Percentiles rank a stretch among this genome's conserved stretches.
Evolutionary conservation across 2,113 vertebrate species (phyloP).

Genomic region (Semnornis frantzii): DNA sequence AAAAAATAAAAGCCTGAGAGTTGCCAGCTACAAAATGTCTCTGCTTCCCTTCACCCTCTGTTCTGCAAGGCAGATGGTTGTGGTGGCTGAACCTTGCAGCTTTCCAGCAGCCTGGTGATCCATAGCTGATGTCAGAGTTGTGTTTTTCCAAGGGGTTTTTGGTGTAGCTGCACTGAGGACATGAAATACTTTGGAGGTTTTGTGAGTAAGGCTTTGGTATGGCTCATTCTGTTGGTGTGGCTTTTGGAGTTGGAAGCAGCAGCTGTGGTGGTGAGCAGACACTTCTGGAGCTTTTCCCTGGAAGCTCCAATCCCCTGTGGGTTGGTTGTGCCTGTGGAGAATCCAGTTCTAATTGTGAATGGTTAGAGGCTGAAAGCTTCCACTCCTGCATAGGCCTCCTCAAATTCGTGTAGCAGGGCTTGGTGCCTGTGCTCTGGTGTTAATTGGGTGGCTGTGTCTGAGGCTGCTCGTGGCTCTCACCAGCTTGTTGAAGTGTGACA

Average conservation of each 20-base stretch:
- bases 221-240: background rate
- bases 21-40: background rate
- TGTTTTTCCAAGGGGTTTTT: background rate
- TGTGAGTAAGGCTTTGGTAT: background rate
- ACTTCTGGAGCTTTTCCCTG: background rate
- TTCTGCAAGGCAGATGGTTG: background rate
- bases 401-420: background rate
- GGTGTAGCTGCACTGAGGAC: background rate
- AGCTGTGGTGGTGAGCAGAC: background rate
- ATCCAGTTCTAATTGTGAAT: background rate
- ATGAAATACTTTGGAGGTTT: background rate
- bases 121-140: background rate
- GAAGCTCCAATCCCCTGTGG: background rate
- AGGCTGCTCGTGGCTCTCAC: background rate
- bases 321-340: background rate
- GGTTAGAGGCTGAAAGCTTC: background rate
- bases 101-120: background rate
- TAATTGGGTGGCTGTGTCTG: slow-evolving; percentile 3
- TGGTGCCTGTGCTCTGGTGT: background rate
- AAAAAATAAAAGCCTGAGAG: background rate
- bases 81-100: background rate
- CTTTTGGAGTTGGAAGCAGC: background rate
- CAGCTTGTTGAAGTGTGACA: background rate
- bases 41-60: background rate
- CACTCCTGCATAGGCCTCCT: background rate